Percentiles rank a stretch among this genome's conserved stretches.
These are phyloP conservation scores for Thaumetopoea pityocampa DNA, from an alignment of 1,140 invertebrate genomes.

Conservation along the genomic window DNA sequence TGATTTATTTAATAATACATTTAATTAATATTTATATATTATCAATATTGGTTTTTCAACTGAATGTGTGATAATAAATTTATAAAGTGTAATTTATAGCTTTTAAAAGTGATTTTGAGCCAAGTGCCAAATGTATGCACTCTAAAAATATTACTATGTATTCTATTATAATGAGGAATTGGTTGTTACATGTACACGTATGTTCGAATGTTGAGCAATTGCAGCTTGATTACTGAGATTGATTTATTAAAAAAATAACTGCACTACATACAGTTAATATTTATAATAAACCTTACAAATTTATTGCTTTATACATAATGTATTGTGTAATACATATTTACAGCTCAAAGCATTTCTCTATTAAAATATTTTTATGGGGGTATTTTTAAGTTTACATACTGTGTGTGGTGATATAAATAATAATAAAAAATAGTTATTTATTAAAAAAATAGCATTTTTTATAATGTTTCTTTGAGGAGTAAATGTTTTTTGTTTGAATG, in stretches of 20 bases:
- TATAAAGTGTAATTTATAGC: slow-evolving; percentile 26
- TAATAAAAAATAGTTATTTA: too few species aligned
- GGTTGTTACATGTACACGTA: slow-evolving; percentile 20
- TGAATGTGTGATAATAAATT: slow-evolving; percentile 57
- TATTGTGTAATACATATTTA: slow-evolving; percentile 4
- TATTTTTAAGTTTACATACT: too few species aligned
- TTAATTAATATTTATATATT: slow-evolving; percentile 30
- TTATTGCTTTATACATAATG: slow-evolving; percentile 10
- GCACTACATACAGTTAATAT: too few species aligned
- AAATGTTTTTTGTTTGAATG: too few species aligned
- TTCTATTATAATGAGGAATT: slow-evolving; percentile 29
- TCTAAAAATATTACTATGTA: slow-evolving; percentile 31
- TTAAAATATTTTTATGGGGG: too few species aligned
- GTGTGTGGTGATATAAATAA: too few species aligned
- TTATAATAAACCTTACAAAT: slow-evolving; percentile 10
- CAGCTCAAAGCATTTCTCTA: slow-evolving; percentile 15
- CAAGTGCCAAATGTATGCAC: slow-evolving; percentile 55
- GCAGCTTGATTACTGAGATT: slow-evolving; percentile 17
- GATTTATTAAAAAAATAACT: too few species aligned
- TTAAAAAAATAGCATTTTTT: too few species aligned
- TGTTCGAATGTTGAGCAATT: slow-evolving; percentile 24
- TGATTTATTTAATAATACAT: slow-evolving; percentile 33
- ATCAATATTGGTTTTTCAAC: too few species aligned
- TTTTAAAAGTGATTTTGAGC: too few species aligned
- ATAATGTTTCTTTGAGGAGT: too few species aligned